Conservation (phyloP, 2,113 vertebrate species). For the Columbina picui region DNA sequence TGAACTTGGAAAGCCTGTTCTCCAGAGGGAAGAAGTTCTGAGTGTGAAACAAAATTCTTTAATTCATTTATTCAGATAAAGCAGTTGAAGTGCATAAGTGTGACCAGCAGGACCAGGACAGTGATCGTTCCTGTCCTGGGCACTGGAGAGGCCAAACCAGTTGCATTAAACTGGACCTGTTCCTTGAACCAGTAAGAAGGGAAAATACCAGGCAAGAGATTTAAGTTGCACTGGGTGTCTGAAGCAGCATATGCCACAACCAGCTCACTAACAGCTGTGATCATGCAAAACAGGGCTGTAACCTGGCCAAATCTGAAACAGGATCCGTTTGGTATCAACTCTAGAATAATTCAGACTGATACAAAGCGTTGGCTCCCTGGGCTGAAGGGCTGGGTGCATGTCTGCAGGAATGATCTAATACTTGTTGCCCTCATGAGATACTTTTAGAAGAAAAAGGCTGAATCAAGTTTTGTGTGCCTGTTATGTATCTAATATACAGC, state of each 20-base stretch:
- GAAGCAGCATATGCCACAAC: not conserved
- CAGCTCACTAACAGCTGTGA: not conserved
- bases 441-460: not conserved
- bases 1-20: not conserved
- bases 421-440: not conserved
- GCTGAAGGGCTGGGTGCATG: not conserved
- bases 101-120: too few species aligned
- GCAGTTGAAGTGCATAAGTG: not conserved
- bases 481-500: not conserved
- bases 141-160: too few species aligned
- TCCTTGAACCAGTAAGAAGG: not conserved
- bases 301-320: not conserved
- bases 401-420: not conserved
- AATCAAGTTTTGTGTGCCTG: not conserved
- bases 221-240: not conserved
- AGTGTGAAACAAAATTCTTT: not conserved
- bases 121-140: too few species aligned
- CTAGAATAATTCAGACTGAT: not conserved
- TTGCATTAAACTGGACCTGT: not conserved
- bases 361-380: not conserved
- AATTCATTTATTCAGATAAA: not conserved
- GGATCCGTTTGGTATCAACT: not conserved
- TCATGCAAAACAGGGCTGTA: not conserved
- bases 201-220: not conserved
- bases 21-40: not conserved